phyloP scores from a whole-genome alignment of 2,113 vertebrate species.

The Stercorarius parasiticus region DNA sequence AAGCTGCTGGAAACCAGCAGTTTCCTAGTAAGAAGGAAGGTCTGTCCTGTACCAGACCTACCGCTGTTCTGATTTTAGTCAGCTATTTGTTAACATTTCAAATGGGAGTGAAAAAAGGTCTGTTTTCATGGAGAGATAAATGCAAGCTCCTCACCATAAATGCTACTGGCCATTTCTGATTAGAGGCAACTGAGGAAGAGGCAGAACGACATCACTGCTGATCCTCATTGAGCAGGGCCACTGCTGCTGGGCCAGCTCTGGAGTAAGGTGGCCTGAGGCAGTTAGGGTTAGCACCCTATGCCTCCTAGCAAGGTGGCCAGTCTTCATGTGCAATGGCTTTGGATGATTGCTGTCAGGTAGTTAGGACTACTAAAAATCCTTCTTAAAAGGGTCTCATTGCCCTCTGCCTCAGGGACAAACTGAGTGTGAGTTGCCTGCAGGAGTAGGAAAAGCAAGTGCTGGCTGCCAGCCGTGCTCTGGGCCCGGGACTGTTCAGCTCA shows the following conservation, averaged over 20 bases:
- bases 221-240: neutral
- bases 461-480: neutral
- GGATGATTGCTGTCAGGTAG: neutral
- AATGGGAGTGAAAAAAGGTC: fast-evolving
- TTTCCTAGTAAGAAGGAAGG: neutral
- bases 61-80: neutral
- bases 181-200: neutral
- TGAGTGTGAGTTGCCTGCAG: neutral
- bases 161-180: neutral
- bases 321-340: neutral
- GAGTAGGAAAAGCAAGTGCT: neutral
- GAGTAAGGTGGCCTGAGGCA: neutral
- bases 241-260: neutral
- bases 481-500: neutral
- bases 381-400: neutral
- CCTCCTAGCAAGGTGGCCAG: neutral
- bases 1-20: neutral
- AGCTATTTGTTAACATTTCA: neutral
- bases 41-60: neutral
- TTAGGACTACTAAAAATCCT: neutral
- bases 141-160: neutral
- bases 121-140: neutral
- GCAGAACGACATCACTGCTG: neutral
- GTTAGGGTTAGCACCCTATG: neutral
- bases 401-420: neutral